These are phyloP conservation scores for Apodemus agrarius DNA, from an alignment of 2,797 vertebrate species.

Conservation along the genomic window DNA sequence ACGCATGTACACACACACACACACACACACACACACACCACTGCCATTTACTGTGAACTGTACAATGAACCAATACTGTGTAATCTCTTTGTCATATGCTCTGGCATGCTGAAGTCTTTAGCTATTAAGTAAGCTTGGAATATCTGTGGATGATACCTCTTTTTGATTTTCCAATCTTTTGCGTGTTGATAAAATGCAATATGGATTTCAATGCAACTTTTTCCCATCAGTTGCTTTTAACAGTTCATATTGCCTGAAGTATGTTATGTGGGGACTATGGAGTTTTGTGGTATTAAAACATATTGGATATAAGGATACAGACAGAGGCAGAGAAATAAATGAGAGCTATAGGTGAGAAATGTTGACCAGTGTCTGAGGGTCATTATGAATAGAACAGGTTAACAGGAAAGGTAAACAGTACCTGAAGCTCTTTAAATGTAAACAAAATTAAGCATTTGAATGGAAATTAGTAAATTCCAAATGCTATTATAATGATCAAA, in stretches of 20 bases:
- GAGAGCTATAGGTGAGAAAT: not conserved
- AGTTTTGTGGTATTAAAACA: constrained; percentile 14
- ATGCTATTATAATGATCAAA: not conserved
- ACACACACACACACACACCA: not conserved
- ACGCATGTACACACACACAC: not conserved
- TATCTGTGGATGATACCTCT: not conserved
- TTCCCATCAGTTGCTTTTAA: not conserved
- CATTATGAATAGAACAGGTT: not conserved
- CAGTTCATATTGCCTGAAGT: not conserved
- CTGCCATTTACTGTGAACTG: not conserved
- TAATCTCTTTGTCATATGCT: not conserved
- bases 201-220: constrained; percentile 35
- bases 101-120: not conserved
- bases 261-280: not conserved
- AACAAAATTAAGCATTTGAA: constrained; percentile 37
- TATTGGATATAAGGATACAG: not conserved
- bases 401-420: not conserved
- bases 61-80: not conserved
- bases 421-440: not conserved
- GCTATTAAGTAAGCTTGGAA: not conserved
- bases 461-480: constrained; percentile 5
- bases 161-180: constrained; percentile 32
- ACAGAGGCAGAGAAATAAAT: constrained; percentile 6
- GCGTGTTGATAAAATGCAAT: constrained; percentile 7
- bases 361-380: constrained; percentile 1